Evolutionary conservation across 1,140 invertebrate species (phyloP).

Genomic region (Galleria mellonella): DNA sequence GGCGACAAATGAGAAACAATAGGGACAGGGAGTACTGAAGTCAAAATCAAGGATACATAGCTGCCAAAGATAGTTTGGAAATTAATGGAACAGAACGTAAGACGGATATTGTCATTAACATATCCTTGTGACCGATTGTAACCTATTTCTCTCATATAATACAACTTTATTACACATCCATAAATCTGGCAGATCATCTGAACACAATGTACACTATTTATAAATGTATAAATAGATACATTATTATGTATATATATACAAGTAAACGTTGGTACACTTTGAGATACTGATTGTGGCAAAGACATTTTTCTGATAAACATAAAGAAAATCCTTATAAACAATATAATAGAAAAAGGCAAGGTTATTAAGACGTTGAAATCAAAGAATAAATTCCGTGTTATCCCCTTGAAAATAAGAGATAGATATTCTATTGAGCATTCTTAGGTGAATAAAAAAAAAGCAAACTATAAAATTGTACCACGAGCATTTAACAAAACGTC

Average conservation of each 20-base stretch:
- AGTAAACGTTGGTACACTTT: conserved; percentile 19
- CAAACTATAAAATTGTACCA: conserved; percentile 34
- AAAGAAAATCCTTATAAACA: background rate
- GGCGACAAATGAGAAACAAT: conserved; percentile 1
- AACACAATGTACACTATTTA: conserved; percentile 24
- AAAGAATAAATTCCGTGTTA: background rate
- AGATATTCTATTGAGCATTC: background rate
- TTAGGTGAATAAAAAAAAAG: conserved; percentile 6
- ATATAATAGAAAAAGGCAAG: background rate
- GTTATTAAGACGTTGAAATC: background rate
- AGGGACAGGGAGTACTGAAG: background rate
- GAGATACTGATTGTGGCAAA: conserved; percentile 27
- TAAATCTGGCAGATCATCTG: conserved; percentile 22
- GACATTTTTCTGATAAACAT: conserved; percentile 5
- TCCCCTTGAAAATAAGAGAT: too few relatives aligned
- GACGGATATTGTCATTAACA: too few relatives aligned
- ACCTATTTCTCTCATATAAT: conserved; percentile 13
- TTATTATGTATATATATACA: conserved; percentile 19
- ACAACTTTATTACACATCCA: conserved; percentile 14
- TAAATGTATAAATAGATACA: conserved; percentile 18
- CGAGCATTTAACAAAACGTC: conserved; percentile 28
- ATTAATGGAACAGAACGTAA: background rate
- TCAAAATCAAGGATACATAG: conserved; percentile 2
- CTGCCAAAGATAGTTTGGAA: conserved; percentile 10
- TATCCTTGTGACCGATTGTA: conserved; percentile 1